Base-by-base conservation (phyloP, 2,797 vertebrate species). In the Melanotaenia boesemani region DNA sequence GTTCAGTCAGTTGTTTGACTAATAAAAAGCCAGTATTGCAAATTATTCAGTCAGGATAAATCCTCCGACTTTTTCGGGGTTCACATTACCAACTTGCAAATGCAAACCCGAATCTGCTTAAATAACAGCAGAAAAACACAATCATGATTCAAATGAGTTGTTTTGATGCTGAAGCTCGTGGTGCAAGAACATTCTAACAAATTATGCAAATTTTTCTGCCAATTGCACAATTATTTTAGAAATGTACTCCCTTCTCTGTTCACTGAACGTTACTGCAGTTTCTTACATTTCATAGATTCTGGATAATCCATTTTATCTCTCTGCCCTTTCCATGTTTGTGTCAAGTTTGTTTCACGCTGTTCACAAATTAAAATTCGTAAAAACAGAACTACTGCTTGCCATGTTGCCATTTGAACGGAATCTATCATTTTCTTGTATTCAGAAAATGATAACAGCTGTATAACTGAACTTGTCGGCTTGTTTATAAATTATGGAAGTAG, bases 81-180 rank as follows among this genome's bases (percentile, higher is more conserved):
- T 70, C 68, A 44, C 24, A 57, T 26, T 57, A 80, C 44, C 13
- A 46, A 34, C 24, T 70, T 46, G 37, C 72, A 76, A 79, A 82
- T 68, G 78, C 74, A 70, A 77, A 75, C 32, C 24, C 44, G 32
- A 57, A 26, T 70, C 63, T 54, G 64, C 63, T 82, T 79, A 74
- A 39, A 50, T 79, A 57, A 57, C 26, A 37, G 59, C 34, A n/a
- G 24, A 32, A 48, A 57, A 70, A 73, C 20, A 16, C 6, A 16
- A 64, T 36, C 67, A 74, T 9, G 50, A 67, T 72, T 6, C 66
- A 34, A 30, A 11, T 48, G 61, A 36, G 32, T 8, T 62, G 37
- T 65, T 54, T 34, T 44, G 48, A 61, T 22, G 72, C 30, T 26
- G 24, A 32, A 2, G 55, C 1, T 46, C 10, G 1, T 26, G 56